Evolutionary conservation across 2,113 vertebrate species (phyloP), one percentile per base, ranked within the genome.

Genomic region (Motacilla alba): DNA sequence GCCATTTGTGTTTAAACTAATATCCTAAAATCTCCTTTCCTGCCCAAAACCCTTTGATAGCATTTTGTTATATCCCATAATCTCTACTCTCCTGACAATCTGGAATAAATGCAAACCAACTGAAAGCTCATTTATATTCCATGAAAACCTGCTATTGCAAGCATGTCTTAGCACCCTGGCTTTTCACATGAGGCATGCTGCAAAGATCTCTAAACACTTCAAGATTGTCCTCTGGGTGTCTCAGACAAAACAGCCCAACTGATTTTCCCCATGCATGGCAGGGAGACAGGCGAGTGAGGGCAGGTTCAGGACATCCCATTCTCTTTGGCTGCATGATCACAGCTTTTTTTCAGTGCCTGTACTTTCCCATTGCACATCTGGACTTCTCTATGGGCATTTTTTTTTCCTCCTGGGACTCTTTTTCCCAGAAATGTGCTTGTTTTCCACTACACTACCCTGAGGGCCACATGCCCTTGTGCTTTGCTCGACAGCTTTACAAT

Each of bases 21-120:
- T 64, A 76, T 69, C 31, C 75, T 74, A 70, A 94, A 87, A 85
- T 69, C 70, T 76, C 53, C 53, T 62, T 72, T 66, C 27, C 47
- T 78, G 46, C 50, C 49, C 91, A n/a, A 82, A 52, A 13, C 35
- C 62, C 37, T 79, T 89, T 62, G 77, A 62, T 11, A 87, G 26
- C n/a, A 46, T 87, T 91, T 87, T 52, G 49, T 60, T 60, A 84
- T 43, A 73, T 84, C 60, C 31, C 53, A 63, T 89, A 91, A 91
- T 41, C 60, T 93, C 43, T 78, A 16, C 66, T 84, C 56, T 94
- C 68, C 68, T 70, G 63, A 74, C 50, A 90, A 74, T 49, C 56
- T 66, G 47, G 22, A 90, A 90, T 43, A 74, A 86, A 80, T 30
- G 67, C 47, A 81, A 89, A 68, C 37, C 55, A 77, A 74, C 10